Base-by-base conservation (phyloP, 2,888 invertebrate species). In the Lithophane socia region DNA sequence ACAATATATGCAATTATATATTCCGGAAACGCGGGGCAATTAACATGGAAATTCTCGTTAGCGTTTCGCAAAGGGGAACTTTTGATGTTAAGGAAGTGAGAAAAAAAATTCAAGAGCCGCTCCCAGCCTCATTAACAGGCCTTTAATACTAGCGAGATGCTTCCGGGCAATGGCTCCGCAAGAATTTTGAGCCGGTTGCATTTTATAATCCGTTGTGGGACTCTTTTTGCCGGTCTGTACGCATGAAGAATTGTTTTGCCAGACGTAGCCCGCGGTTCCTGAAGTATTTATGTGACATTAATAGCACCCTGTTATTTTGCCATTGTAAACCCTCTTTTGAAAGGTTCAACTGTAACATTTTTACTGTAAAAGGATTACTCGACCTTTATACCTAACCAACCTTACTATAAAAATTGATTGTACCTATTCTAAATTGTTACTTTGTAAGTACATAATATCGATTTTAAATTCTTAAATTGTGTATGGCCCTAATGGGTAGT, bases 21-120 rank as follows among this genome's bases (percentile, higher is more conserved):
- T 95, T 95, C 95, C 90, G 92, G 91, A 89, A 92, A 89, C 92
- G 92, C 90, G 90, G 92, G 94, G 94, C 94, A 96, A 96, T 96
- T 96, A 96, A 94, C 94, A 94, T 94, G 93, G 93, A 94, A 95
- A 94, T 94, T 93, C 95, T 96, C 95, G 94, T 96, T 95, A 95
- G 93, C 93, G 91, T 93, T 92, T 93, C 90, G 94, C 92, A 94
- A 95, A 95, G 92, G 94, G 92, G 94, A 95, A 96, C 95, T 95
- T 96, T 95, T 95, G 95, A 96, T 95, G 95, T 94, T 94, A 94
- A 94, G 92, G 93, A 94, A 94, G 91, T 92, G 91, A 90, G 90
- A 82, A 93, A 95, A 77, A 95, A 95, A 95, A 93, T 92, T 93
- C 90, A 94, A 95, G 95, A 94, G 94, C 88, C 87, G 87, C 91